Evolutionary conservation across 2,888 invertebrate genomes (phyloP).

Genomic region (Eledona agricola): DNA sequence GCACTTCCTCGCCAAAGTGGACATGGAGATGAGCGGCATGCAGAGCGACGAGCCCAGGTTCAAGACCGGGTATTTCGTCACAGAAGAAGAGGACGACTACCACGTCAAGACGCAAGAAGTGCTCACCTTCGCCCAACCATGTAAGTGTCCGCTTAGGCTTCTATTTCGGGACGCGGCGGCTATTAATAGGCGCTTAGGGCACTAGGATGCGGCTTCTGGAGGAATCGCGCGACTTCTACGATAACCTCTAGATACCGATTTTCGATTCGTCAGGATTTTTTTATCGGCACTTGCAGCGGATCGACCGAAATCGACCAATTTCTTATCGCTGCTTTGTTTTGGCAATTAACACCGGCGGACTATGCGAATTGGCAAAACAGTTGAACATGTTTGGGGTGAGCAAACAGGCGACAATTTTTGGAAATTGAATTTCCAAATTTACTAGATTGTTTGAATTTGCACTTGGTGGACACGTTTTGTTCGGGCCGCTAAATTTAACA

Average conservation of each 20-base stretch:
- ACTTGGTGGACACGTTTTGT: no score
- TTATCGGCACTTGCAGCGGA: not conserved
- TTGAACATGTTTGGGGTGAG: no score
- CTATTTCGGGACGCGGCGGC: not conserved
- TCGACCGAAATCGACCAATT: not conserved
- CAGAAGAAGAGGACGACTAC: conserved; percentile 72
- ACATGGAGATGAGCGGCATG: conserved; percentile 58
- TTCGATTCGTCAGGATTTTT: conserved; percentile 5
- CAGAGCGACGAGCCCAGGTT: conserved; percentile 62
- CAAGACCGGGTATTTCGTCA: conserved; percentile 63
- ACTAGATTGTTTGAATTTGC: no score
- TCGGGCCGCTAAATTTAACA: no score
- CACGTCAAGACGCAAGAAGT: conserved; percentile 74
- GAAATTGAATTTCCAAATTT: no score
- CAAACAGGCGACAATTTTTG: no score
- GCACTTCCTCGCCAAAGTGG: conserved; percentile 55
- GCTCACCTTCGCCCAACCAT: conserved; percentile 71
- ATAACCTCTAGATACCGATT: conserved; percentile 5
- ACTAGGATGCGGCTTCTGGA: not conserved
- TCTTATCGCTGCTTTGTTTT: not conserved
- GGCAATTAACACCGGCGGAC: no score
- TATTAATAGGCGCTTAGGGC: no score
- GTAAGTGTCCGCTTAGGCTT: conserved; percentile 54
- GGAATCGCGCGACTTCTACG: not conserved
- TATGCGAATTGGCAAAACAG: no score